Conservation (phyloP, 2,888 invertebrate genomes). For the Lepidonotus clava region DNA sequence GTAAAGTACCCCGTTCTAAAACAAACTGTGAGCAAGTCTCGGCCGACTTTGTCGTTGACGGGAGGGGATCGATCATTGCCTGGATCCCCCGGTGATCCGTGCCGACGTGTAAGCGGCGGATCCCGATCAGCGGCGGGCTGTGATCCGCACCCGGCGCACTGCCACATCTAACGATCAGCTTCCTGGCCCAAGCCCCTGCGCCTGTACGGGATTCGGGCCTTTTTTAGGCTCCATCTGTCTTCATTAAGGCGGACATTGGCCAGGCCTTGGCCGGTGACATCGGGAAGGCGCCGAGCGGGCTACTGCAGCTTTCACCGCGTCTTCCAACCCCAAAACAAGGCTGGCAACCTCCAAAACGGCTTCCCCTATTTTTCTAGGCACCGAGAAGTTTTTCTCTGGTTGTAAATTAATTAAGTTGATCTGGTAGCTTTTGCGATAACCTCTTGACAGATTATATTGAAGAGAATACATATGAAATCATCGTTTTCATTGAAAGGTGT, state of each 20-base stretch:
- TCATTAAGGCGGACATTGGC: background rate
- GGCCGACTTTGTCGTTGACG: background rate
- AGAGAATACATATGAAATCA: too few species aligned
- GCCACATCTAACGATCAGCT: background rate
- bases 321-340: too few species aligned
- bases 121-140: background rate
- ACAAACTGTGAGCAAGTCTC: too few species aligned
- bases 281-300: background rate
- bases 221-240: background rate
- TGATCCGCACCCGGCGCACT: background rate
- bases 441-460: too few species aligned
- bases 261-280: background rate
- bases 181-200: background rate
- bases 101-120: background rate
- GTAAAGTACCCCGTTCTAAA: too few species aligned
- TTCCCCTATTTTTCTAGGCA: too few species aligned
- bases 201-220: background rate
- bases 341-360: too few species aligned
- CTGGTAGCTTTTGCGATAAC: too few species aligned
- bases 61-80: background rate
- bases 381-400: too few species aligned
- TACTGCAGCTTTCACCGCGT: too few species aligned
- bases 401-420: too few species aligned
- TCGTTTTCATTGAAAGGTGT: too few species aligned
- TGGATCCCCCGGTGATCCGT: background rate